phyloP scores from a whole-genome alignment of 2,888 invertebrate genomes.

The Tiphia femorata region DNA sequence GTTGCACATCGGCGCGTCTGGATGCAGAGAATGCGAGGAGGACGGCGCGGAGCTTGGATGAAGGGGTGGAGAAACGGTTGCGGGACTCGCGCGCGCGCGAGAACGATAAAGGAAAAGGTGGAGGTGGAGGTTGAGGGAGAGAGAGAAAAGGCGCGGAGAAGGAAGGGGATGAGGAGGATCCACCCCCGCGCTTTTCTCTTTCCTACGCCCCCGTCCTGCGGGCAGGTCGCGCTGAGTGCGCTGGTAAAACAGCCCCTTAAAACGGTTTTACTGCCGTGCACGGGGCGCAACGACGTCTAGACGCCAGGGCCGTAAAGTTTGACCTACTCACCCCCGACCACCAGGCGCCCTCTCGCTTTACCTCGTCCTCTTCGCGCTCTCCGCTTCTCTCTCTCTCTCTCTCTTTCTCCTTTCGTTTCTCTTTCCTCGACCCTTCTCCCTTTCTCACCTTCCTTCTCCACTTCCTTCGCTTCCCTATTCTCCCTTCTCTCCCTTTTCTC shows the following conservation, averaged over 20 bases:
- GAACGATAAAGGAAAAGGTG: conserved; percentile 19
- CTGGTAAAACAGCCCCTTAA: conserved; percentile 69
- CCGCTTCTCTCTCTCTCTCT: conserved; percentile 17
- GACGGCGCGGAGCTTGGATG: too few relatives aligned
- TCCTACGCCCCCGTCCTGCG: conserved; percentile 30
- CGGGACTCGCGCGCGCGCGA: conserved; percentile 10
- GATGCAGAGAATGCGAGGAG: too few relatives aligned
- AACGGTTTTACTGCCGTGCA: conserved; percentile 67
- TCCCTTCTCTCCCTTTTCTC: too few relatives aligned
- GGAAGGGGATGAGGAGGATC: conserved; percentile 16
- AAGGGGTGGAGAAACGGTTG: conserved; percentile 10
- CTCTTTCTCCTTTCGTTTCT: conserved; percentile 12
- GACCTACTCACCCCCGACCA: conserved; percentile 67
- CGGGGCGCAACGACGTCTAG: conserved; percentile 68
- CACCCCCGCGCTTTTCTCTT: conserved; percentile 14
- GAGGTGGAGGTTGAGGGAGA: conserved; percentile 20
- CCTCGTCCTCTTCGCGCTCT: conserved; percentile 3
- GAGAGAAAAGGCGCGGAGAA: conserved; percentile 8
- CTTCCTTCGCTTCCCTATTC: conserved; percentile 14
- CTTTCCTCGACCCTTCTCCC: conserved; percentile 12
- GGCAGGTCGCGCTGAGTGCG: conserved; percentile 62
- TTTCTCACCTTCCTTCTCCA: conserved; percentile 14
- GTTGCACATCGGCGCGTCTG: conserved; percentile 18
- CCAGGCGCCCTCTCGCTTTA: conserved; percentile 5
- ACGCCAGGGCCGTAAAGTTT: conserved; percentile 68